A percentile compares a stretch with the other conserved stretches of the same genome.
Evolutionary conservation across 1,140 invertebrate genomes (phyloP).

Genomic region (Ceratitis capitata): DNA sequence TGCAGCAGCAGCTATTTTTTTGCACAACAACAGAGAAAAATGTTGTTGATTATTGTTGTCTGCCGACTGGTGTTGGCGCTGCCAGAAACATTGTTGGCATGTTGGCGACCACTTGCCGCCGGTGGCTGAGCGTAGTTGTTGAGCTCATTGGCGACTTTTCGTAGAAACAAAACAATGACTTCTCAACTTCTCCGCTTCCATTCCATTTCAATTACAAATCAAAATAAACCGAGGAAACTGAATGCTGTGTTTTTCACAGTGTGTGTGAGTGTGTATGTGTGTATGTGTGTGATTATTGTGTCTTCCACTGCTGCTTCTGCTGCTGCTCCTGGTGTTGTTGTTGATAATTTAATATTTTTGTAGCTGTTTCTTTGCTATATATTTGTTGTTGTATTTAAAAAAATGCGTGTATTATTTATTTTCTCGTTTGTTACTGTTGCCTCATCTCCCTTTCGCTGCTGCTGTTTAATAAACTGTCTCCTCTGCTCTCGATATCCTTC

Average conservation of each 20-base stretch:
- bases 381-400: background rate
- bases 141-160: background rate
- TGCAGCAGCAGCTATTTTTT: background rate
- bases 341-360: background rate
- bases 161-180: background rate
- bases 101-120: background rate
- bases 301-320: background rate
- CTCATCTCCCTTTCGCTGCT: background rate
- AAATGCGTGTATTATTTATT: too few relatives aligned
- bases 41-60: conserved; percentile 19
- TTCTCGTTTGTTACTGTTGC: background rate
- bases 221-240: background rate
- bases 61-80: background rate
- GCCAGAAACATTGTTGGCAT: background rate
- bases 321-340: background rate
- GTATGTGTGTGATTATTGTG: background rate
- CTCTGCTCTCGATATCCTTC: conserved; percentile 3
- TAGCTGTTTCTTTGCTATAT: background rate
- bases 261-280: background rate
- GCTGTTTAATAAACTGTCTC: background rate
- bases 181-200: conserved; percentile 24
- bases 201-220: conserved; percentile 15
- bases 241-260: too few relatives aligned
- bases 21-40: background rate
- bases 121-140: background rate